Base-by-base conservation (phyloP, 2,113 vertebrate species). In the Datnioides undecimradiatus region DNA sequence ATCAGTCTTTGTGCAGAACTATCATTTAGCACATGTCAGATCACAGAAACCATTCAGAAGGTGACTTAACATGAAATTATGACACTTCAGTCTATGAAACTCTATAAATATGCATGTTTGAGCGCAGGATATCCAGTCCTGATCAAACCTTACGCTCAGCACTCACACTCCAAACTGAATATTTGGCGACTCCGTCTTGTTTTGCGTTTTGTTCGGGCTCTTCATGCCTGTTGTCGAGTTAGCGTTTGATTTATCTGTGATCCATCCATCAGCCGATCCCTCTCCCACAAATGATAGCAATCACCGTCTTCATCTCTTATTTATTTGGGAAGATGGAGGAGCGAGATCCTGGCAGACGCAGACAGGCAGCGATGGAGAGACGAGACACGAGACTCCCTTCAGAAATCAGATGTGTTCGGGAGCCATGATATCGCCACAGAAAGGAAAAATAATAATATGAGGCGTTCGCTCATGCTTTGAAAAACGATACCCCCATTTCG, bases 291-390 rank as follows among this genome's bases (percentile, higher is more conserved):
- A 67, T 52, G 81, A 76, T 43, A 69, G 25, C 54, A 70, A 71
- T 79, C 76, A 74, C 19, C 3, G 11, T 62, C 76, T 79, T 73
- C 65, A 70, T 84, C 36, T 64, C 41, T 74, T 75, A 80, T 88
- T 85, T 71, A 79, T 87, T 70, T 57, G 10, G 16, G 40, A 36
- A 62, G 58, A 78, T 70, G 6, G 78, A 55, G 23, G 59, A 19
- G 45, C 17, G 36, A 46, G 63, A 75, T 54, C 52, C 46, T 41
- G 57, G 12, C 78, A 80, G 79, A 75, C 66, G 41, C 23, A 38
- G 38, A 41, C 67, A 52, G 41, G n/a, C 51, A 62, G 38, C 14
- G 52, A 80, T 6, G n/a, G 55, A 65, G 25, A 62, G 57, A 59
- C 33, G n/a, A 64, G 83, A 78, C 13, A 19, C 27, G 54, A 62